Evolutionary conservation across 1,140 invertebrate genomes (phyloP), one percentile per base, ranked within the genome.

Genomic region (Drosophila ficusphila): DNA sequence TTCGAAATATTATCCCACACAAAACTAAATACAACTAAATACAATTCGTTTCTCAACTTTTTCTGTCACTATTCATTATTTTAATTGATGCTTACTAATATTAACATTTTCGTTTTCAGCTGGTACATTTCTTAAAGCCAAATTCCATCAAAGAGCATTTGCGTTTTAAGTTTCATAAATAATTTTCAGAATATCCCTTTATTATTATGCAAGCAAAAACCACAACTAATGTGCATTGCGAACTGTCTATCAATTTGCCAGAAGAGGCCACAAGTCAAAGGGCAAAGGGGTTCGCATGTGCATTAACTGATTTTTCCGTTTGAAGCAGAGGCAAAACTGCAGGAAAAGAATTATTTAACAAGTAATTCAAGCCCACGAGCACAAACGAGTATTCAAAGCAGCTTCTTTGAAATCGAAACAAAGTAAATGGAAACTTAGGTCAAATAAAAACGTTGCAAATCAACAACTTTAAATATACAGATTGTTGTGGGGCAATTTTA

Each of bases 181-280:
- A 16, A 19, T 11, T 11, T 16, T 4, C 5, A 16, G 12, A n/a
- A 8, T 39, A 33, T 25, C 34, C n/a, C 6, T 47, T 67, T 72
- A 64, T 78, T 70, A 83, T 83, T 71, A 54, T 65, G 69, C 62
- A 70, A 65, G 62, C 21, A 48, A 62, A 62, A 85, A 79, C 76
- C 79, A 52, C 79, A 85, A 85, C 79, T 83, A 85, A 85, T 85
- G 71, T 79, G 57, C 70, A 73, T 52, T 70, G 64, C 62, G 75
- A 79, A 74, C 68, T 73, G 79, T 56, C 79, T 83, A 64, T 83
- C 62, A 83, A 83, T 79, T 85, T 70, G 47, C 51, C 8, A 25
- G 14, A 27, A 9, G 16, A 33, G 16, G 25, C 9, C 57, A 29
- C 19, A n/a, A 67, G 12, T 23, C 56, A 61, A 19, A 49, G 34